phyloP scores from a whole-genome alignment of 2,113 vertebrate genomes.

The Steatornis caripensis region DNA sequence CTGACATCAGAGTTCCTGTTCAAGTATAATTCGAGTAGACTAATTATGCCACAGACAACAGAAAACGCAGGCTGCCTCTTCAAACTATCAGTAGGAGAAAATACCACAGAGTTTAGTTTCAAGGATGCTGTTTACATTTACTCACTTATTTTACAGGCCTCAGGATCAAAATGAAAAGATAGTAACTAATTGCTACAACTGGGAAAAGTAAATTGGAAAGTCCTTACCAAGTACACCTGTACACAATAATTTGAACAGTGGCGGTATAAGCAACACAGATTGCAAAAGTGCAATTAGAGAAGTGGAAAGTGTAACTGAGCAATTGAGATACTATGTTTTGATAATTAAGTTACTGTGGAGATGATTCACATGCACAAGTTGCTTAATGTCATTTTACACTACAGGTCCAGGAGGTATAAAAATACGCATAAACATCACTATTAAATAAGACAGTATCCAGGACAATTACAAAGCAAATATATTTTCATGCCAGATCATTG shows the following conservation, averaged over 20 bases:
- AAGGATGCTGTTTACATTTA: slow-evolving; percentile 37
- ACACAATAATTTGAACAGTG: neutral
- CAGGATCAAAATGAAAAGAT: slow-evolving; percentile 8
- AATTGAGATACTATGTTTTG: slow-evolving; percentile 44
- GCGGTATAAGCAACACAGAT: neutral
- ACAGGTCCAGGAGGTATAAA: neutral
- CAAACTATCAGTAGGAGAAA: slow-evolving; percentile 14
- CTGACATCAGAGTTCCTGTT: neutral
- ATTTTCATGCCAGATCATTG: neutral
- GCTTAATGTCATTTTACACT: neutral
- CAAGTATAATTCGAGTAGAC: slow-evolving; percentile 17
- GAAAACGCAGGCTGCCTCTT: slow-evolving; percentile 10
- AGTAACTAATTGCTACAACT: slow-evolving; percentile 48
- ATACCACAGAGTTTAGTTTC: slow-evolving; percentile 16
- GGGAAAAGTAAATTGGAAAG: slow-evolving; percentile 50
- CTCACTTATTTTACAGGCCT: slow-evolving; percentile 16
- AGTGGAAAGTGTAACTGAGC: slow-evolving; percentile 34
- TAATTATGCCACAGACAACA: slow-evolving; percentile 36
- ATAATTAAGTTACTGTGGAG: slow-evolving; percentile 34
- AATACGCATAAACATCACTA: neutral
- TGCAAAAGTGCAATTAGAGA: slow-evolving; percentile 41
- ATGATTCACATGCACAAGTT: neutral
- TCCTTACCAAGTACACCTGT: slow-evolving; percentile 12
- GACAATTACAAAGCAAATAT: neutral
- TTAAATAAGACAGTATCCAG: neutral